A percentile compares a stretch with the other conserved stretches of the same genome.
Conservation (phyloP, 2,113 vertebrate species). For the Tupaia tana region DNA sequence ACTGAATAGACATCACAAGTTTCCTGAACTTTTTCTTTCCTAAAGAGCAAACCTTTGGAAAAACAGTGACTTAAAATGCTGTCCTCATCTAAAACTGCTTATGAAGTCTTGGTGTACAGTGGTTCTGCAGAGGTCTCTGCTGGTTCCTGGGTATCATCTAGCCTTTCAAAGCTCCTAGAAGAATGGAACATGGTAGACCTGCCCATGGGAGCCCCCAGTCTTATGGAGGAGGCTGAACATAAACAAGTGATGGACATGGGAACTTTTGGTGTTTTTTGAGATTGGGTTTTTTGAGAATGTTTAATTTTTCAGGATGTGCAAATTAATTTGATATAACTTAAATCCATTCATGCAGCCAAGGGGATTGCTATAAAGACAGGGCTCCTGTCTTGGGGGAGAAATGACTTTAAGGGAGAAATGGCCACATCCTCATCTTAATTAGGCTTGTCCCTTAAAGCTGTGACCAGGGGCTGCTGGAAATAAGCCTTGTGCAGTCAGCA, state of each 20-base stretch:
- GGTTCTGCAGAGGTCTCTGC: neutral
- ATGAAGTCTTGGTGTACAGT: neutral
- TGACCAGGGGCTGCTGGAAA: neutral
- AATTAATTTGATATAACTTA: slow-evolving; percentile 31
- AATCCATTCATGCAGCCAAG: neutral
- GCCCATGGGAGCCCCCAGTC: neutral
- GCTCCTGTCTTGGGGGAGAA: neutral
- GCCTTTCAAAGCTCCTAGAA: neutral
- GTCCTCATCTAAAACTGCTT: slow-evolving; percentile 36
- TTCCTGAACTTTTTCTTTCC: slow-evolving; percentile 75
- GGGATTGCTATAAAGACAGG: neutral
- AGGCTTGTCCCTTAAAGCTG: neutral
- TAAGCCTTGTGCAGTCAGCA: neutral
- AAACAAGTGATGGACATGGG: neutral
- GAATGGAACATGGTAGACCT: neutral
- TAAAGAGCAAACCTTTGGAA: slow-evolving; percentile 68
- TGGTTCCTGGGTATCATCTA: neutral
- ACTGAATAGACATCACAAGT: slow-evolving; percentile 64
- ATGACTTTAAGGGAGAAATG: neutral
- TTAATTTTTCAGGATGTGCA: neutral
- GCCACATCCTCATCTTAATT: neutral
- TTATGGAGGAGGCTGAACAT: neutral
- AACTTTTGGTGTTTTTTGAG: slow-evolving; percentile 24
- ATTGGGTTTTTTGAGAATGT: neutral
- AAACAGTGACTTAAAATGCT: slow-evolving; percentile 47